Base-by-base conservation (phyloP, 1,140 invertebrate species). In the Hylyphantes graminicola region DNA sequence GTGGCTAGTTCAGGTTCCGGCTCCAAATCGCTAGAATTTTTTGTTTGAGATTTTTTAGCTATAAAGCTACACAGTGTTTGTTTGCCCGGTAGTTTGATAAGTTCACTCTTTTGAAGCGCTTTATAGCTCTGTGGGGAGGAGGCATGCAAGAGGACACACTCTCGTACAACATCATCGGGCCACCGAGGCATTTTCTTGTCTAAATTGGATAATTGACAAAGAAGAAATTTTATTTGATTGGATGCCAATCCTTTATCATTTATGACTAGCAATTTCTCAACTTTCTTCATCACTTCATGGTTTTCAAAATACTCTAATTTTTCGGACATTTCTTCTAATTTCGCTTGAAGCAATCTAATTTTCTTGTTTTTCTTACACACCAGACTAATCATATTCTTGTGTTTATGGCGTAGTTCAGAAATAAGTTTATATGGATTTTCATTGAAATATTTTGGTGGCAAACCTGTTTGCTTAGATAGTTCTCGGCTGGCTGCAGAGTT, bases 81-180 rank as follows among this genome's bases (percentile, higher is more conserved):
- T 2, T 67, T 2, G 13, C 15, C 4, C 21, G 64, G 64, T 21
- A 67, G 64, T 21, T 67, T 67, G 13, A 67, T 2, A 17, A 67
- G 10, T 17, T 67, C 21, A 11, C 64, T 15, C 19, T 67, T 21
- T 11, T 11, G 11, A 11, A 67, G 11, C 64, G 15, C 15, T 21
- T 21, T 8, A 11, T 67, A 67, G 11, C 15, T 3, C 19, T 67
- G 4, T 17, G 64, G 64, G 0, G 64, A 67, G 3, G 21, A 15
- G 21, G 64, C 64, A 67, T 67, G 64, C 13, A 67, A 21, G 11
- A 67, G 19, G 11, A 67, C 64, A 67, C 64, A 21, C 10, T 67
- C 64, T 17, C 64, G 64, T 67, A 67, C 10, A 21, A 67, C 7
- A 67, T 21, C 21, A 17, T 67, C 64, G 3, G 64, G 64, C 64